A percentile compares a stretch with the other conserved stretches of the same genome.
phyloP scores from a whole-genome alignment of 2,113 vertebrate species.

The Heterotis niloticus region DNA sequence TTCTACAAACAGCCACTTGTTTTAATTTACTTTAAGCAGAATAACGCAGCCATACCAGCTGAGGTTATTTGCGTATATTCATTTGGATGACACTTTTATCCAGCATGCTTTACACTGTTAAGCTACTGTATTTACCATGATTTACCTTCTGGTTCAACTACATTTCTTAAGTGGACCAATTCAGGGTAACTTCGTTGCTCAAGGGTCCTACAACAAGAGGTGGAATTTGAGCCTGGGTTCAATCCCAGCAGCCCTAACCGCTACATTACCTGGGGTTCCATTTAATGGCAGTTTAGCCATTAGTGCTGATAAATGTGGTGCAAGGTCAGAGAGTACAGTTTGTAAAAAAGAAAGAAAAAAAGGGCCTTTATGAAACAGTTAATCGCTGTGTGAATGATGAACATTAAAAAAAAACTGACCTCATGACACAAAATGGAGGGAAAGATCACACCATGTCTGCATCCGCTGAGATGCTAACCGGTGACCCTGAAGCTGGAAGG shows the following conservation, averaged over 20 bases:
- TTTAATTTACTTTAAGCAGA: neutral
- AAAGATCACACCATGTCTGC: neutral
- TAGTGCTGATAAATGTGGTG: too few relatives aligned
- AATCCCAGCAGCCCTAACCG: too few relatives aligned
- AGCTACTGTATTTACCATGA: too few relatives aligned
- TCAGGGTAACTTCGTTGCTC: too few relatives aligned
- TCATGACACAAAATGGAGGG: neutral
- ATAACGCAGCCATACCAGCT: neutral
- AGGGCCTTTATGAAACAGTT: neutral
- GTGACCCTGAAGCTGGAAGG: neutral
- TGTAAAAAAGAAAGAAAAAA: too few relatives aligned
- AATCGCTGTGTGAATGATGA: neutral
- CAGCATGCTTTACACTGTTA: neutral
- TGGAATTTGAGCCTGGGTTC: too few relatives aligned
- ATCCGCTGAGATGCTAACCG: neutral
- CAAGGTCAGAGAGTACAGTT: too few relatives aligned
- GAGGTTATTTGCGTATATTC: neutral
- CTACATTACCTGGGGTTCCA: too few relatives aligned
- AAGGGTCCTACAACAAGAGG: too few relatives aligned
- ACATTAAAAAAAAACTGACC: neutral
- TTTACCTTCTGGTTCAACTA: too few relatives aligned
- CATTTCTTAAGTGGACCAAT: too few relatives aligned
- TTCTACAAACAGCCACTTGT: neutral
- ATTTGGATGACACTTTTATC: neutral
- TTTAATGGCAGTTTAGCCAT: too few relatives aligned